These are phyloP conservation scores for Diabrotica balteata DNA, from an alignment of 2,888 invertebrate genomes.

Conservation along the genomic window DNA sequence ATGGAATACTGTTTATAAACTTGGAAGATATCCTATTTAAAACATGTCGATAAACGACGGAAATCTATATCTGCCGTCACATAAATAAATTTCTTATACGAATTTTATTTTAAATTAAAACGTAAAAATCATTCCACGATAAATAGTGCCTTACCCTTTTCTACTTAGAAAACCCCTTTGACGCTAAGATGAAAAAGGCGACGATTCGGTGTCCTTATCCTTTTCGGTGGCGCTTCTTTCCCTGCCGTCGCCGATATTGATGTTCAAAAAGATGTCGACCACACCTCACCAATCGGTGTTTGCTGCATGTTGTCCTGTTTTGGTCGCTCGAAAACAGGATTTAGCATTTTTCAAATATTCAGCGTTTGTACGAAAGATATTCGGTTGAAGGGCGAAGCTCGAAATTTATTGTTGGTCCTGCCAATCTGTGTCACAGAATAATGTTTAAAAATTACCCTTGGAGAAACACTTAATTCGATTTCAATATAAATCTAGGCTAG, in stretches of 20 bases:
- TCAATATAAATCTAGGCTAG: too few species aligned
- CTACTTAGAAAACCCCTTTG: not conserved
- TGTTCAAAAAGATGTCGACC: slow-evolving; percentile 30
- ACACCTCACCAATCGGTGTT: slow-evolving; percentile 18
- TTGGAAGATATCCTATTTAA: too few species aligned
- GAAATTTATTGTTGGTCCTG: too few species aligned
- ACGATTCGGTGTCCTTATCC: slow-evolving; percentile 22
- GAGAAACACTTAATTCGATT: too few species aligned
- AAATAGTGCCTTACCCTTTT: not conserved
- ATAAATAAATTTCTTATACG: too few species aligned
- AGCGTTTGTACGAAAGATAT: not conserved
- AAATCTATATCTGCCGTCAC: too few species aligned
- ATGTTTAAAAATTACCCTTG: too few species aligned
- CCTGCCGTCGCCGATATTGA: slow-evolving; percentile 34
- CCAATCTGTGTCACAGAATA: too few species aligned
- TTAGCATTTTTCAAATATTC: slow-evolving; percentile 36
- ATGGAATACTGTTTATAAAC: too few species aligned
- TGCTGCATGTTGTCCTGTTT: slow-evolving; percentile 17
- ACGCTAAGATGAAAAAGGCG: slow-evolving; percentile 23
- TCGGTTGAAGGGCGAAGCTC: too few species aligned
- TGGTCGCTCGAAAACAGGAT: slow-evolving; percentile 12
- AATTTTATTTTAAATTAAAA: too few species aligned
- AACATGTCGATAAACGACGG: too few species aligned
- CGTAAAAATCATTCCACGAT: not conserved
- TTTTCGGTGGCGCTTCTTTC: slow-evolving; percentile 22